Evolutionary conservation across 2,113 vertebrate species (phyloP), one percentile per base, ranked within the genome.

Genomic region (Menidia beryllina): DNA sequence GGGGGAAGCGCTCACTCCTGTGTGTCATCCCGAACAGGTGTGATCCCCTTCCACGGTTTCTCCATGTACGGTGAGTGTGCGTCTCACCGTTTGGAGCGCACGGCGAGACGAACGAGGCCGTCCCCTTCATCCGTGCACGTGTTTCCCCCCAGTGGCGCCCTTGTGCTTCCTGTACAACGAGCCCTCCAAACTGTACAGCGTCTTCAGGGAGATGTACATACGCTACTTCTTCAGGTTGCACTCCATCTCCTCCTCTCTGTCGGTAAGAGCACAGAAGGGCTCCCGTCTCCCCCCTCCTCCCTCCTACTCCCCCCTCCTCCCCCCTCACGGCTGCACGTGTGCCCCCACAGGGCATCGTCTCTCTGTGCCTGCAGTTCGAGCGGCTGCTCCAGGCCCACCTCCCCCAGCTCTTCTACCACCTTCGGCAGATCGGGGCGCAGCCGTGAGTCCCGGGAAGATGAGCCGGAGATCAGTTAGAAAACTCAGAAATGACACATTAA

Each of bases 151-250:
- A 99, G 98, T 99, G 87, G 96, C 98, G 47, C 98, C 97, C 45
- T 93, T 99, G 89, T 99, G 97, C 91, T 99, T 98, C 93, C 87
- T 99, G 72, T 99, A 98, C 91, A 96, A 97, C 15, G 97, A 98
- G 85, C 98, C 97, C 7, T 96, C 95, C 86, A 97, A 95, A 91
- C 84, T 99, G 62, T 99, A 99, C 93, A 95, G 94, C 75, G 95
- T 98, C 50, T 99, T 99, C 92, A 95, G 95, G 75, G 97, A 99
- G 93, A 98, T 99, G 96, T 99, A 98, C 65, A 91, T 96, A 69
- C 96, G 96, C 72, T 98, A 96, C 92, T 98, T 99, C 95, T 99
- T 98, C 94, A 94, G 97, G 79, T 91, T 99, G 25, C 98, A 99
- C 93, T 98, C 96, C 77, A 96, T 99, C 88, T 98, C 98, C 81